Evolutionary conservation across 2,888 invertebrate species (phyloP).

Genomic region (Drosophila percnosoma): DNA sequence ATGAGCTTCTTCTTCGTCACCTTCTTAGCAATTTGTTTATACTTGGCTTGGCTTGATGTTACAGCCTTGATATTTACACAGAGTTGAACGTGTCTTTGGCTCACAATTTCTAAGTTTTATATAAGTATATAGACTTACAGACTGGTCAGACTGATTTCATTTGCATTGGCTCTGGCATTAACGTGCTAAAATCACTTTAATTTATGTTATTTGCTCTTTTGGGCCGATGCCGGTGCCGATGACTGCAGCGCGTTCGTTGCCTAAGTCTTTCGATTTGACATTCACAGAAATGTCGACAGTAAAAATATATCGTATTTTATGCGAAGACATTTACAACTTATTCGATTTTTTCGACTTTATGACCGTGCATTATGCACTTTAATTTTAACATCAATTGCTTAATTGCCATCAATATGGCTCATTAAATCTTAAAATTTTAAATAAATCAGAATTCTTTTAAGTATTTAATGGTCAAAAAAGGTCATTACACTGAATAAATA

Average conservation of each 20-base stretch:
- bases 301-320: constrained; percentile 45
- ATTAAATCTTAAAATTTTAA: background rate
- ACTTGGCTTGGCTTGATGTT: constrained; percentile 26
- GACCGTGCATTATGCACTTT: constrained; percentile 20
- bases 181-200: constrained; percentile 58
- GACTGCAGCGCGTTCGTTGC: constrained; percentile 42
- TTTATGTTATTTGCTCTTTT: constrained; percentile 65
- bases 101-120: constrained; percentile 45
- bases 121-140: constrained; percentile 42
- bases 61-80: constrained; percentile 76
- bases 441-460: background rate
- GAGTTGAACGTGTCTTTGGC: constrained; percentile 53
- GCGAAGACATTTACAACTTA: constrained; percentile 65
- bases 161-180: constrained; percentile 57
- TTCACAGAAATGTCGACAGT: constrained; percentile 34
- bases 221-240: constrained; percentile 8
- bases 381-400: constrained; percentile 22
- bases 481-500: background rate
- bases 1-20: constrained; percentile 64
- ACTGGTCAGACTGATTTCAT: constrained; percentile 55
- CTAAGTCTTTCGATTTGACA: constrained; percentile 64
- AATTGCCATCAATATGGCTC: constrained; percentile 14
- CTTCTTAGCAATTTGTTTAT: constrained; percentile 68
- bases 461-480: background rate
- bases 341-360: constrained; percentile 43